Percentiles rank a stretch among this genome's conserved stretches.
phyloP scores from a whole-genome alignment of 2,888 invertebrate species.

The Anagyrus pseudococci region DNA sequence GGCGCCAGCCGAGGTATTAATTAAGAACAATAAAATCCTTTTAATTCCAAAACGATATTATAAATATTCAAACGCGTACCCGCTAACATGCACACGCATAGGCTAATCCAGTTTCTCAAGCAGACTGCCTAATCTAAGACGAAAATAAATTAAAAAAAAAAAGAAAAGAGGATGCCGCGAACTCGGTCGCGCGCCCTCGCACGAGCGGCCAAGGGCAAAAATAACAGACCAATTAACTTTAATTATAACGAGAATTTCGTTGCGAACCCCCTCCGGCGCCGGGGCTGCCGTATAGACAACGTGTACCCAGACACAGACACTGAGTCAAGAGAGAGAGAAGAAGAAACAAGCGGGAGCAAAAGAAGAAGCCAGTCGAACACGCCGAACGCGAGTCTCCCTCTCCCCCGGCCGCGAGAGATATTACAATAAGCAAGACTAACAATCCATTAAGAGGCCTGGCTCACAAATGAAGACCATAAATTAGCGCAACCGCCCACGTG shows the following conservation, averaged over 20 bases:
- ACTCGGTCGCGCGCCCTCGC: background rate
- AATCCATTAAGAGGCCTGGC: constrained; percentile 32
- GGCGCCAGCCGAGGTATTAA: background rate
- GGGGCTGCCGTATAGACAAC: background rate
- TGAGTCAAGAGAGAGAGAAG: background rate
- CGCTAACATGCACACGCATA: background rate
- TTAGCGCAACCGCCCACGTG: constrained; percentile 36
- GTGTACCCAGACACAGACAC: background rate
- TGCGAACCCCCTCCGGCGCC: background rate
- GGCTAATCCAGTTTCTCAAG: constrained; percentile 27
- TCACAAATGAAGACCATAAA: constrained; percentile 36
- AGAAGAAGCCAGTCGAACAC: too few species aligned
- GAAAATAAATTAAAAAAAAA: background rate
- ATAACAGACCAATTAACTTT: constrained; percentile 34
- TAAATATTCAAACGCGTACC: constrained; percentile 27
- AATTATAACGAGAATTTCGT: constrained; percentile 36
- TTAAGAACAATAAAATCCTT: constrained; percentile 36
- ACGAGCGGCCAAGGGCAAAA: background rate
- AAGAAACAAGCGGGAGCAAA: background rate
- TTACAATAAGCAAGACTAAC: constrained; percentile 37
- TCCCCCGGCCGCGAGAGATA: constrained; percentile 21
- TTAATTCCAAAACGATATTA: constrained; percentile 17
- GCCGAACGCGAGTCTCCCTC: background rate
- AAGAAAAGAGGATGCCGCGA: background rate
- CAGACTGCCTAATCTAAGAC: background rate